Base-by-base conservation (phyloP, 2,797 vertebrate species). In the Capromys pilorides region DNA sequence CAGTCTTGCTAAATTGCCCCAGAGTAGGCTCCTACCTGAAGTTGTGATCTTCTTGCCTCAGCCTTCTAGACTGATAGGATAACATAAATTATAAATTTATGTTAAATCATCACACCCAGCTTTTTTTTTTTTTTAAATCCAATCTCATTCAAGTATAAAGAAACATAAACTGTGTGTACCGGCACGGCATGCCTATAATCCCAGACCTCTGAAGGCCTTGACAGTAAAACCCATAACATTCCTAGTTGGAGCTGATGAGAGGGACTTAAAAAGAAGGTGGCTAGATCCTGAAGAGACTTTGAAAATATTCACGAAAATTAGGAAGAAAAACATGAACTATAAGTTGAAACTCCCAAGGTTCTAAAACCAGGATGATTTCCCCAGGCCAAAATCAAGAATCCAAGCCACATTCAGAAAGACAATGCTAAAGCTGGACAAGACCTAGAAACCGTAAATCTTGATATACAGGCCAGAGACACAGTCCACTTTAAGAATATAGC, bases 311-410 rank as follows among this genome's bases (percentile, higher is more conserved):
- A 90, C n/a, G n/a, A 66, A 19, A 92, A 90, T 33, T 28, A 85
- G 12, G 16, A 69, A 77, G n/a, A 57, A 86, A 78, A 84, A 91
- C 73, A 90, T 19, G 39, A 85, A 66, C 4, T 54, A 64, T 0
- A 93, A 69, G 51, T 69, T 84, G 59, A 91, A 49, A 59, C 6
- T 77, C 28, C 19, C 14, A 86, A 66, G 66, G 90, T 45, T 33
- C 81, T 94, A 93, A 93, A 85, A 80, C 31, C 41, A 90, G 64
- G 69, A 94, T 86, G 45, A 61, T 39, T 86, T 80, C 51, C 19
- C 87, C 16, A 57, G 59, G 73, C n/a, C 79, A 84, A 88, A 86
- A 54, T 90, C 26, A 88, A 91, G 39, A 90, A 82, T 7, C 3
- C 67, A 95, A 49, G 22, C 21, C 78, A 91, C 51, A 90, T 39